These are phyloP conservation scores for Coelopa pilipes DNA, from an alignment of 2,888 invertebrate genomes.

Conservation along the genomic window DNA sequence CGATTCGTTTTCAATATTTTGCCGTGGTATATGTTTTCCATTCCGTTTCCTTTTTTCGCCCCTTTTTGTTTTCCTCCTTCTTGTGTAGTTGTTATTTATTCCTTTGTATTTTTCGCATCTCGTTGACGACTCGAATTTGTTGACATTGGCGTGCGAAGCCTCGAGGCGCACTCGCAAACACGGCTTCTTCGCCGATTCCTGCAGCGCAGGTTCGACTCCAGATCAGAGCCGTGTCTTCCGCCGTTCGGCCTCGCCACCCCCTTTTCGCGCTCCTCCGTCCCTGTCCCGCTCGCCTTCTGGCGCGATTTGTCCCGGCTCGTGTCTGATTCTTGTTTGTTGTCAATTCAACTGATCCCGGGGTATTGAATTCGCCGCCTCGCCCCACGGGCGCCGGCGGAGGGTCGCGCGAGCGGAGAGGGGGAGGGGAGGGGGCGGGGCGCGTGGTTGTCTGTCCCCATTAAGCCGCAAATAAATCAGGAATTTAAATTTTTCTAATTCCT, in stretches of 20 bases:
- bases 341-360: slow-evolving; percentile 20
- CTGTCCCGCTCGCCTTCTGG: not conserved
- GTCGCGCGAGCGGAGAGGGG: too few species aligned
- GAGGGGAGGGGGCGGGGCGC: too few species aligned
- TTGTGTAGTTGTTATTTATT: too few species aligned
- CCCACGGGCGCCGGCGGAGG: too few species aligned
- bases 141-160: not conserved
- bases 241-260: not conserved
- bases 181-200: not conserved
- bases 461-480: slow-evolving; percentile 25
- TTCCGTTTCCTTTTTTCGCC: too few species aligned
- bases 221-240: too few species aligned
- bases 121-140: not conserved
- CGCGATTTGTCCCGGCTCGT: not conserved
- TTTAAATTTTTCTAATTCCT: not conserved
- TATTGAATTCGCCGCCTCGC: not conserved
- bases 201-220: too few species aligned
- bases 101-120: not conserved
- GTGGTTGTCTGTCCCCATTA: slow-evolving; percentile 7
- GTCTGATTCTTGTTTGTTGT: slow-evolving; percentile 25
- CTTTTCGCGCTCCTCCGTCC: too few species aligned
- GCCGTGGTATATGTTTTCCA: too few species aligned
- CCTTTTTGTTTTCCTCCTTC: too few species aligned
- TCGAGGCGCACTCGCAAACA: not conserved
- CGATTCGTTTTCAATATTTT: too few species aligned